These are phyloP conservation scores for Gymnosoma rotundatum DNA, from an alignment of 2,888 invertebrate genomes.

Conservation along the genomic window DNA sequence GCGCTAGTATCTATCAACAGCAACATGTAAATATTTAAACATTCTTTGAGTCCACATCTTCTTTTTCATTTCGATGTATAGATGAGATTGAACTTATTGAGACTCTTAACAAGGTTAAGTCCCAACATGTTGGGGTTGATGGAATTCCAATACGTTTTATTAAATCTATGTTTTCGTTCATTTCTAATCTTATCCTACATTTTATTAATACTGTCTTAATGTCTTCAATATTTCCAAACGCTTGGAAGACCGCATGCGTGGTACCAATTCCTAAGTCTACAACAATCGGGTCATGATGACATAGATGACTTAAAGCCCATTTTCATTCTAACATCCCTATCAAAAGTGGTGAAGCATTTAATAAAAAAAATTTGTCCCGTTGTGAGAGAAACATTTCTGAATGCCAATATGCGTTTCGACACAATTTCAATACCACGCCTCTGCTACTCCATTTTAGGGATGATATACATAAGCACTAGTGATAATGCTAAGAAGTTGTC, in stretches of 20 bases:
- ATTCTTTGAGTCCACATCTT: too few species aligned
- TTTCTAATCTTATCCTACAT: background rate
- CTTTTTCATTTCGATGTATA: too few species aligned
- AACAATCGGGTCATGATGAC: background rate
- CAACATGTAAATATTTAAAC: too few species aligned
- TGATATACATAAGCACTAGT: too few species aligned
- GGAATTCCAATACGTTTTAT: background rate
- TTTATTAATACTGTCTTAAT: background rate
- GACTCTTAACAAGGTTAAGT: background rate
- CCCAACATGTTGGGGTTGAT: background rate
- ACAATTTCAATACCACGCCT: too few species aligned
- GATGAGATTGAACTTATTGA: background rate
- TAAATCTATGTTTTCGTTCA: background rate
- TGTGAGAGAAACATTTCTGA: background rate
- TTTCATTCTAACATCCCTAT: background rate
- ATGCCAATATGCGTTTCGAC: background rate
- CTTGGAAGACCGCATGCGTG: background rate
- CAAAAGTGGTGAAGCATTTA: background rate
- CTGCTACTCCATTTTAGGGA: too few species aligned
- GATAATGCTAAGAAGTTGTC: too few species aligned
- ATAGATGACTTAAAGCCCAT: background rate
- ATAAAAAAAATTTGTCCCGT: background rate
- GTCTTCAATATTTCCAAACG: background rate
- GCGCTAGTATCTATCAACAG: too few species aligned
- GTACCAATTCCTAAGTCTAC: background rate